Base-by-base conservation (phyloP, 1,140 invertebrate genomes). In the Procambarus clarkii region DNA sequence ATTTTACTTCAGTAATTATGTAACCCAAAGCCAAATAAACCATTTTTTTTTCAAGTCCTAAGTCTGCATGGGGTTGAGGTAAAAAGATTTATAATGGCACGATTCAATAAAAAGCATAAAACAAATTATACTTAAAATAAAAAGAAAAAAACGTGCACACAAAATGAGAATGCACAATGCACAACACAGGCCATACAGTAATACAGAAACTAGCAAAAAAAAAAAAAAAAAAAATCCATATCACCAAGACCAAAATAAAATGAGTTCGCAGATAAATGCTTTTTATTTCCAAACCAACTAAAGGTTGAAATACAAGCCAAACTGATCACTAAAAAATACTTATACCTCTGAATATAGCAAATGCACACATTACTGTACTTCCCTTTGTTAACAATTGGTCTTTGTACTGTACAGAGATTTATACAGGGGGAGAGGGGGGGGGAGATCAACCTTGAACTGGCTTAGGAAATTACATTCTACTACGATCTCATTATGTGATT, bases 191-290 rank as follows among this genome's bases (percentile, higher is more conserved):
- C n/a, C 24, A 34, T 34, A 2, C 24, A 74, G 69, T 34, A 34
- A 34, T 34, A 74, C 34, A 8, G 21, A 74, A 74, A 64, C 60
- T 64, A 64, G 60, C 60, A 64, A 4, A 54, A 54, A 34, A 34
- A 34, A 34, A 34, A 64, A 18, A 11, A 64, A 4, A 54, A 54
- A 5, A 34, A 34, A 34, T 74, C 69, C n/a, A 34, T 34, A 74
- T 74, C 60, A 64, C 69, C 69, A 74, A 74, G 69, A 74, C 69
- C 69, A 74, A 74, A 24, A 74, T 74, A 74, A 44, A 74, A 24
- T 34, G n/a, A 34, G 69, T 74, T 34, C 24, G 69, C 24, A 74
- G 69, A n/a, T 11, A 74, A 24, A 34, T n/a, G 34, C 69, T 8
- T 7, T 34, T 8, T 74, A 74, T 74, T 74, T 74, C 69, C n/a